phyloP scores from a whole-genome alignment of 2,113 vertebrate genomes.

The Aspiorhynchus laticeps region DNA sequence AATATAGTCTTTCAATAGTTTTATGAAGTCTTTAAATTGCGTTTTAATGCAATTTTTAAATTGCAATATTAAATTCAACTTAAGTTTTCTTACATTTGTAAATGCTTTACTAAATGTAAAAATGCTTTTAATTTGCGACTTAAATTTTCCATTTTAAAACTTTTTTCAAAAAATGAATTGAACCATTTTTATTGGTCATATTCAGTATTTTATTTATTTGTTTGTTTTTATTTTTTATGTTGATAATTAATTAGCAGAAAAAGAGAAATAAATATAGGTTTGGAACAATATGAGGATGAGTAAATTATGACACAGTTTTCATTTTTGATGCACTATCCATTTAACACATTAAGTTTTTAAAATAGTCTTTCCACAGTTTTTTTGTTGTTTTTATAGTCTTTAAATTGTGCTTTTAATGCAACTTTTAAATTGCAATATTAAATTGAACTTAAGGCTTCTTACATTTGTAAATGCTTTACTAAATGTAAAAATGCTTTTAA shows the following conservation, averaged over 20 bases:
- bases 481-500: too few species aligned
- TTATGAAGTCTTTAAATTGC: neutral
- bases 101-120: neutral
- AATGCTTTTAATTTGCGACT: neutral
- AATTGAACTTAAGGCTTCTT: neutral
- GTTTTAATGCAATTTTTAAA: neutral
- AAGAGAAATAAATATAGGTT: too few species aligned
- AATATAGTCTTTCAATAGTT: neutral
- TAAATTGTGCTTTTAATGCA: neutral
- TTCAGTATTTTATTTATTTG: neutral
- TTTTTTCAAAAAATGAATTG: neutral
- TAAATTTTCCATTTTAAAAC: neutral
- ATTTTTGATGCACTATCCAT: neutral
- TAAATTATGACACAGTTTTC: neutral
- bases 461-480: neutral
- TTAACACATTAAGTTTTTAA: neutral
- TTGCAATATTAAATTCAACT: neutral
- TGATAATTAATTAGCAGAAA: neutral
- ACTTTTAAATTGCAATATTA: neutral
- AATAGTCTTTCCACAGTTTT: neutral
- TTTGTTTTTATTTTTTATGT: too few species aligned
- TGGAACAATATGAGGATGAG: too few species aligned
- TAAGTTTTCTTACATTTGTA: neutral
- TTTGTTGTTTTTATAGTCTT: too few species aligned
- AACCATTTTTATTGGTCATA: neutral